These are phyloP conservation scores for Geopemphigus sp. DNA, from an alignment of 1,140 invertebrate genomes.

Conservation along the genomic window DNA sequence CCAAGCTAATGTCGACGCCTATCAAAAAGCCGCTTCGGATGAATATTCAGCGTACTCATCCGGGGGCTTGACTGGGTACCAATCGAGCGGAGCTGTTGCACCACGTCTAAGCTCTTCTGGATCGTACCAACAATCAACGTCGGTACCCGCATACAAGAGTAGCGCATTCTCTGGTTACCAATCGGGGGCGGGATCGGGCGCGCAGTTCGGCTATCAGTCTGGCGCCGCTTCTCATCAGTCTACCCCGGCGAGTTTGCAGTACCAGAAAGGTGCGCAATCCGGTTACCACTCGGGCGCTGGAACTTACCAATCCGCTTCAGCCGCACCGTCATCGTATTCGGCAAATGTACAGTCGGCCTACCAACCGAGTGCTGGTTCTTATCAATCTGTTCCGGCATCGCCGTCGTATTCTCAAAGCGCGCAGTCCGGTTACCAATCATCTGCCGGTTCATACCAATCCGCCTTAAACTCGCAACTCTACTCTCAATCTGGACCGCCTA, in stretches of 20 bases:
- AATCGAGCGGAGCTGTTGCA: constrained; percentile 7
- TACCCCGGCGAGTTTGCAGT: constrained; percentile 2
- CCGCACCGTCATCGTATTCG: background rate
- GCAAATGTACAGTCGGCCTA: background rate
- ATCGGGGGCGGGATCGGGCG: background rate
- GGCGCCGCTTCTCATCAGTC: background rate
- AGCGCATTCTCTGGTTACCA: constrained; percentile 36
- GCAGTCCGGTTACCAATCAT: background rate
- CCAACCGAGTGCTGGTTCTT: constrained; percentile 4
- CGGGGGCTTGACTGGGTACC: background rate
- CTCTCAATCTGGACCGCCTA: constrained; percentile 9
- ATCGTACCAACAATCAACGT: constrained; percentile 43
- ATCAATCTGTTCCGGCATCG: background rate
- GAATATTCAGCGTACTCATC: constrained; percentile 2
- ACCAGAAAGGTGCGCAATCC: background rate
- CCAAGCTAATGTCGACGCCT: constrained; percentile 23
- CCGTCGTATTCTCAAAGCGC: background rate
- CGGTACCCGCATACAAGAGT: constrained; percentile 51
- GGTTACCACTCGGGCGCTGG: constrained; percentile 8
- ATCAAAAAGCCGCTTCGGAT: background rate
- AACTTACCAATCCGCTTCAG: background rate
- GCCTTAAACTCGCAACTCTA: background rate
- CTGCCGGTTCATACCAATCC: background rate
- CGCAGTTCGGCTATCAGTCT: constrained; percentile 12
- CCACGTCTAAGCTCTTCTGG: background rate